phyloP scores from a whole-genome alignment of 2,888 invertebrate species.

The Ichneumon xanthorius region DNA sequence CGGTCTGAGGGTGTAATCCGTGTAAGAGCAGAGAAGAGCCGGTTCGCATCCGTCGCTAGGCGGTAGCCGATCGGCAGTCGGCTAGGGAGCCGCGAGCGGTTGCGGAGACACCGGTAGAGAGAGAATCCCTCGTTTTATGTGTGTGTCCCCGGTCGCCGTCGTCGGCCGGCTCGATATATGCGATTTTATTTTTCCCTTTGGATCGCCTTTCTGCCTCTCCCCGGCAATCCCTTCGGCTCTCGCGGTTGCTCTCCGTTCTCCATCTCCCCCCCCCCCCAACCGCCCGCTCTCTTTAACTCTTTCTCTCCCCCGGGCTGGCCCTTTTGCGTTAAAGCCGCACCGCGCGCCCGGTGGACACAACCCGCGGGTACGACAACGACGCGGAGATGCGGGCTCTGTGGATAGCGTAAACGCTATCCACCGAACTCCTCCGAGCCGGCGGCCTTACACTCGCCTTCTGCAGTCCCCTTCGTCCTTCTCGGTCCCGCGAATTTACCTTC shows the following conservation, averaged over 20 bases:
- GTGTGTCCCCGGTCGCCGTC: conserved; percentile 72
- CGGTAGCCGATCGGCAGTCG: conserved; percentile 73
- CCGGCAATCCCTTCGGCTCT: conserved; percentile 80
- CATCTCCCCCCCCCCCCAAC: conserved; percentile 73
- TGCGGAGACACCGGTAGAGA: conserved; percentile 9
- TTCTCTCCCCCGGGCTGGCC: conserved; percentile 69
- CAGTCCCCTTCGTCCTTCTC: conserved; percentile 58
- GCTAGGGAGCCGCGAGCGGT: conserved; percentile 72
- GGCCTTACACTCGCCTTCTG: conserved; percentile 54
- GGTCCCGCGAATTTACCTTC: neutral
- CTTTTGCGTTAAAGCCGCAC: conserved; percentile 83
- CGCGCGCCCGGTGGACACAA: conserved; percentile 78
- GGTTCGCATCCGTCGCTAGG: conserved; percentile 73
- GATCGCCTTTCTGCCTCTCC: conserved; percentile 74
- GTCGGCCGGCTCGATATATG: conserved; percentile 79
- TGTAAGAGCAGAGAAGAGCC: conserved; percentile 25
- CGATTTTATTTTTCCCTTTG: conserved; percentile 82
- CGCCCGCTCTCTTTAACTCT: conserved; percentile 76
- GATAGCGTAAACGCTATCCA: conserved; percentile 80
- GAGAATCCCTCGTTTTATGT: conserved; percentile 74
- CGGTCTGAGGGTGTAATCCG: conserved; percentile 32
- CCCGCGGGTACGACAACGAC: conserved; percentile 73
- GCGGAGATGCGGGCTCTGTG: conserved; percentile 70
- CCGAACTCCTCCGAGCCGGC: conserved; percentile 55
- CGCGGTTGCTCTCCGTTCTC: conserved; percentile 71